A percentile compares a stretch with the other conserved stretches of the same genome.
Evolutionary conservation across 1,140 invertebrate species (phyloP).

Genomic region (Sipha flava): DNA sequence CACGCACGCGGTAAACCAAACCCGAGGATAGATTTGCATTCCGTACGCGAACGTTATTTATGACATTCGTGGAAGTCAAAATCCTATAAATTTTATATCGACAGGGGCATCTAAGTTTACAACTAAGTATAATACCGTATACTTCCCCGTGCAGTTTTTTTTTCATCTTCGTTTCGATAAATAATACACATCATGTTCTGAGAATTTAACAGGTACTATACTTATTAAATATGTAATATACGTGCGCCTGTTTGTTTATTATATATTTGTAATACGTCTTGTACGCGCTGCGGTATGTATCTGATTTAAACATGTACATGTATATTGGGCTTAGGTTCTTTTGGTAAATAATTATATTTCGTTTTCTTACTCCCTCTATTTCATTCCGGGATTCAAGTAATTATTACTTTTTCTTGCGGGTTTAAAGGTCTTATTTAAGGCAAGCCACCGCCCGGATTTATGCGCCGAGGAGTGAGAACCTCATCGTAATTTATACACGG

Average conservation of each 20-base stretch:
- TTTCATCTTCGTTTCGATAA: too few species aligned
- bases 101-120: too few species aligned
- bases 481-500: not conserved
- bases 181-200: not conserved
- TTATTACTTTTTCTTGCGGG: not conserved
- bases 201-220: too few species aligned
- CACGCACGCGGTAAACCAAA: not conserved
- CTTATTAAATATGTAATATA: too few species aligned
- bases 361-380: not conserved
- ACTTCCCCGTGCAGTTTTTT: too few species aligned
- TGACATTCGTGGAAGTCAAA: not conserved
- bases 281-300: not conserved
- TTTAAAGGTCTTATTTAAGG: not conserved
- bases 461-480: not conserved
- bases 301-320: too few species aligned
- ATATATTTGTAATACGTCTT: not conserved
- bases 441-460: not conserved
- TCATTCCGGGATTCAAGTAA: too few species aligned
- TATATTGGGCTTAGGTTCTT: too few species aligned
- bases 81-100: not conserved
- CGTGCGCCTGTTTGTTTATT: too few species aligned
- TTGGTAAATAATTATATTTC: not conserved
- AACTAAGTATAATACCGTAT: too few species aligned
- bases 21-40: not conserved
- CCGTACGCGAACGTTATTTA: not conserved